These are phyloP conservation scores for Paramacrobiotus metropolitanus DNA, from an alignment of 1,140 invertebrate genomes.

Conservation along the genomic window DNA sequence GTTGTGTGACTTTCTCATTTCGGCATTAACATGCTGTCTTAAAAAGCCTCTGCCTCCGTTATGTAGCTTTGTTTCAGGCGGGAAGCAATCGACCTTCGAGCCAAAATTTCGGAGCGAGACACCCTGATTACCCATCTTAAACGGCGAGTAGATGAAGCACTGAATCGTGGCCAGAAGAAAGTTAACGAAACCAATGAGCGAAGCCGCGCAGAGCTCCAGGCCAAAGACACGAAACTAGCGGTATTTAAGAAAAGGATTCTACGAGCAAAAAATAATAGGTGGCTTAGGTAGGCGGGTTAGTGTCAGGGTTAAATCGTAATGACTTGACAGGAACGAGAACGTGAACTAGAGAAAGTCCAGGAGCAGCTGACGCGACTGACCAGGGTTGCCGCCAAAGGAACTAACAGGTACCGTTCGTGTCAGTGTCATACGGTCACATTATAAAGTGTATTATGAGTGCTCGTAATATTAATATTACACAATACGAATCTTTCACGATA, in stretches of 20 bases:
- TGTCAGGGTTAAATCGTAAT: too few relatives aligned
- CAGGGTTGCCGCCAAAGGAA: neutral
- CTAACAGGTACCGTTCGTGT: too few relatives aligned
- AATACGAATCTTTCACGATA: too few relatives aligned
- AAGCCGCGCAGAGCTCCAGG: neutral
- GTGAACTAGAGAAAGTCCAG: neutral
- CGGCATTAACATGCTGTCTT: too few relatives aligned
- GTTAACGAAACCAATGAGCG: neutral
- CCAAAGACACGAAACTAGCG: neutral
- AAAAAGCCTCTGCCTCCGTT: neutral
- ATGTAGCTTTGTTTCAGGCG: too few relatives aligned
- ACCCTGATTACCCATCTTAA: neutral
- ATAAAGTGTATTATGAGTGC: too few relatives aligned
- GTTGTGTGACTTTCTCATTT: too few relatives aligned
- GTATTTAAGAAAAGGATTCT: too few relatives aligned
- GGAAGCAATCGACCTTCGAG: neutral
- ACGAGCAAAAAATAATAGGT: too few relatives aligned
- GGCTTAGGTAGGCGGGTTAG: too few relatives aligned
- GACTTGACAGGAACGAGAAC: neutral
- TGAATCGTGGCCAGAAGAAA: neutral
- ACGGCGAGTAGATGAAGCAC: neutral
- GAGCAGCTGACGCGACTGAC: neutral
- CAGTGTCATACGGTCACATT: too few relatives aligned
- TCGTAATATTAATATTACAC: too few relatives aligned
- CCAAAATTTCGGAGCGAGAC: neutral